These are phyloP conservation scores for Zeugodacus cucurbitae DNA, from an alignment of 1,140 invertebrate genomes.

Conservation along the genomic window DNA sequence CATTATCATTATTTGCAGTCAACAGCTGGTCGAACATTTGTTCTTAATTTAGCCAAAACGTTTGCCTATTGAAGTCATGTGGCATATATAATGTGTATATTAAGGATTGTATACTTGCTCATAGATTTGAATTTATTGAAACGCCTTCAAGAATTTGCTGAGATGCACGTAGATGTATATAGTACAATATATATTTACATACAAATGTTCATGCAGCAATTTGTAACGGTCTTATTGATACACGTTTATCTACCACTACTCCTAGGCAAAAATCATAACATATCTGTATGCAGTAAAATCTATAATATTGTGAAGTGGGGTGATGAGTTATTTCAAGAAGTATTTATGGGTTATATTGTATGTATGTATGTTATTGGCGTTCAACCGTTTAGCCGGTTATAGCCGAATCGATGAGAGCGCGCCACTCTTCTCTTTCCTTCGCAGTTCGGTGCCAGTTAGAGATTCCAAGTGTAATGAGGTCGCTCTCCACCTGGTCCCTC, in stretches of 20 bases:
- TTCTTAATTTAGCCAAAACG: slow-evolving; percentile 24
- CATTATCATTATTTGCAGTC: slow-evolving; percentile 32
- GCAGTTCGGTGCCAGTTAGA: too few relatives aligned
- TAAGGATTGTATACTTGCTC: neutral
- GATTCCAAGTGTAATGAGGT: too few relatives aligned
- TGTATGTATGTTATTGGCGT: too few relatives aligned
- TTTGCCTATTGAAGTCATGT: neutral
- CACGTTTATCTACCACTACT: neutral
- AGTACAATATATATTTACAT: neutral
- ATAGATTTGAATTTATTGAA: slow-evolving; percentile 15
- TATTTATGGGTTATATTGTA: too few relatives aligned
- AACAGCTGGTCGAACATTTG: slow-evolving; percentile 35
- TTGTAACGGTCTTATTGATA: neutral
- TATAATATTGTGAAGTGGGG: neutral
- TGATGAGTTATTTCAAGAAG: too few relatives aligned
- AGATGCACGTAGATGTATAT: neutral
- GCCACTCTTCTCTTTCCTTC: too few relatives aligned
- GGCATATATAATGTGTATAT: neutral
- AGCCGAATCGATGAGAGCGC: too few relatives aligned
- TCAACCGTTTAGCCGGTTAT: too few relatives aligned
- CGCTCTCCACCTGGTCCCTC: too few relatives aligned
- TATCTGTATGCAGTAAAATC: neutral
- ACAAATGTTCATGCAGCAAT: too few relatives aligned
- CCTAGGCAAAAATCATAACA: neutral
- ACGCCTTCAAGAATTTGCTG: neutral